These are phyloP conservation scores for Garrulus glandarius DNA, from an alignment of 2,797 vertebrate genomes.

Conservation along the genomic window DNA sequence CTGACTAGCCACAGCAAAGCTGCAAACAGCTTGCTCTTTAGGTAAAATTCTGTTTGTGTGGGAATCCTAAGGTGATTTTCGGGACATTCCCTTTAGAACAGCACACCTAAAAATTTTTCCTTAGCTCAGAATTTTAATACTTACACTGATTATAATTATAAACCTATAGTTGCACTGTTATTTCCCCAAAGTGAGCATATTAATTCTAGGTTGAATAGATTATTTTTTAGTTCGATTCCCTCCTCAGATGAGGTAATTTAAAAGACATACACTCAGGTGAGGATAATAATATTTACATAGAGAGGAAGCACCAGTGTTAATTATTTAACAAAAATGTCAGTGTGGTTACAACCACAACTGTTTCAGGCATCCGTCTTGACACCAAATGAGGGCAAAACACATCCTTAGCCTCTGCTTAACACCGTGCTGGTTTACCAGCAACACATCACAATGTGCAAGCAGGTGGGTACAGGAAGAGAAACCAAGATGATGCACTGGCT, in stretches of 20 bases:
- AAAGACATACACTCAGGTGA: background rate
- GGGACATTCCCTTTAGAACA: background rate
- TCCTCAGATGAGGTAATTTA: background rate
- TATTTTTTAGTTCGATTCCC: background rate
- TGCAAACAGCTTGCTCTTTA: background rate
- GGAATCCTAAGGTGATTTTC: background rate
- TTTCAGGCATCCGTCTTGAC: background rate
- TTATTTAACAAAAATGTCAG: background rate
- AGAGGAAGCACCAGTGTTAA: background rate
- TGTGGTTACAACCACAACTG: background rate
- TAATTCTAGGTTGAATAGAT: background rate
- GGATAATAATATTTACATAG: background rate
- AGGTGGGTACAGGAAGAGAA: background rate
- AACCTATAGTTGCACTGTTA: background rate
- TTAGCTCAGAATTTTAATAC: background rate
- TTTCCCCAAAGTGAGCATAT: background rate
- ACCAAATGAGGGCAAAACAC: background rate
- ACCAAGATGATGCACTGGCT: background rate
- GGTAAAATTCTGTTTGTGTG: background rate
- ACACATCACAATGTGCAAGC: background rate
- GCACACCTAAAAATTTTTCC: background rate
- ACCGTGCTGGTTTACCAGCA: background rate
- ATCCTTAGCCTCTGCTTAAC: rapidly evolving
- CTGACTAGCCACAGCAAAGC: background rate
- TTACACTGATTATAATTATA: background rate